Evolutionary conservation across 2,113 vertebrate species (phyloP), one percentile per base, ranked within the genome.

Genomic region (Semicossyphus pulcher): DNA sequence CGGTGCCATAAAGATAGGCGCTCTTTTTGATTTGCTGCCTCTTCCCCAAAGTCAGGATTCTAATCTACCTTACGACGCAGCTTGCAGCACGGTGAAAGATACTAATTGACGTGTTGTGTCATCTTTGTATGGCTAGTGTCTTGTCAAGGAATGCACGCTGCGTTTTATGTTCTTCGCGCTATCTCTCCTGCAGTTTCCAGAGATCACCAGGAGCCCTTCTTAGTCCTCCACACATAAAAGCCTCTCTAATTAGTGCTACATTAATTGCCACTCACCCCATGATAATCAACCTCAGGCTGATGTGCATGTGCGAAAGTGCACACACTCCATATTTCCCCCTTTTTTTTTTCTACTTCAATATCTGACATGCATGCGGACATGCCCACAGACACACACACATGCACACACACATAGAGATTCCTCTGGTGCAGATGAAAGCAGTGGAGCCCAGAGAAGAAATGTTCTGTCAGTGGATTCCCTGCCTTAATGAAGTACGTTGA

Each of bases 101-200:
- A 18, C 83, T 86, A 87, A 90, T 86, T 89, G 86, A 90, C 88
- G 78, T 62, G 48, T 79, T 79, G 80, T 86, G 86, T 85, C 90
- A 86, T 63, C 10, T 14, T 39, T 47, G 11, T 73, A 78, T 66
- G 82, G 83, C 84, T 67, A 49, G 78, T 58, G 73, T 83, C 65
- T 88, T 39, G 74, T 87, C 76, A 76, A 82, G 65, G 47, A 11
- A 9, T 0, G 26, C 10, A 7, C 21, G 44, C 61, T 66, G 72
- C 16, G 80, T 86, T 88, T 88, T 76, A 79, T 79, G 70, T 74
- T 75, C 75, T 47, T n/a, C 32, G 3, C 7, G n/a, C 75, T 31
- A 62, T 78, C 80, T 80, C 61, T 73, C 70, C 83, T 56, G 70
- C 77, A 78, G 84, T 71, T 89, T 72, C 37, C 26, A 48, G 61